Base-by-base conservation (phyloP, 2,888 invertebrate genomes). In the Panopea generosa region DNA sequence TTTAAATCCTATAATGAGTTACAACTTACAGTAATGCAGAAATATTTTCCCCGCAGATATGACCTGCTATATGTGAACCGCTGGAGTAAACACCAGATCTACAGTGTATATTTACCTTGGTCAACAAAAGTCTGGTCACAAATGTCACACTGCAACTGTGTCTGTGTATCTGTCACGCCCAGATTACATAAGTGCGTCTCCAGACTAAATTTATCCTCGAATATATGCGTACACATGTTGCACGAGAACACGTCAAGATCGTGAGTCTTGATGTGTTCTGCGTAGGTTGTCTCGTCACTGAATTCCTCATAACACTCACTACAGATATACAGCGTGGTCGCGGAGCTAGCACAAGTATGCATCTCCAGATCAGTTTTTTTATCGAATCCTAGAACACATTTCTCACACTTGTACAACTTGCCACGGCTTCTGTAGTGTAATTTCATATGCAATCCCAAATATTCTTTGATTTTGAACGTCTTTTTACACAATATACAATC, bases 371-470 rank as follows among this genome's bases (percentile, higher is more conserved):
- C 62, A 2, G 22, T 26, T 49, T 60, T 63, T 29, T 56, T 45
- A 33, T 80, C 80, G 60, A 80, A 80, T 1, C 76, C 80, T n/a
- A 80, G 55, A 33, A 61, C 67, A 70, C 80, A 80, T 40, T 73
- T 77, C 26, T 73, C 73, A 65, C 80, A 80, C 52, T 74, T 61
- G 38, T 63, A 77, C 20, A 33, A 47, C n/a, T 70, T 69, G 7
- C 60, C 49, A 40, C 76, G 52, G 67, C 72, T 70, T 16, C 65
- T 49, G 47, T 77, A 72, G 69, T 80, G 80, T 27, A 77, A 50
- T 53, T 80, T 80, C 80, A 80, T 80, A 71, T 80, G 80, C 69
- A 80, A 71, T 11, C 72, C 71, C 43, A 80, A 70, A 43, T 71
- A 74, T 40, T 80, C 80, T 45, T 77, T 77, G 14, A 70, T 50